Evolutionary conservation across 2,113 vertebrate genomes (phyloP).

Genomic region (Tinamus guttatus): DNA sequence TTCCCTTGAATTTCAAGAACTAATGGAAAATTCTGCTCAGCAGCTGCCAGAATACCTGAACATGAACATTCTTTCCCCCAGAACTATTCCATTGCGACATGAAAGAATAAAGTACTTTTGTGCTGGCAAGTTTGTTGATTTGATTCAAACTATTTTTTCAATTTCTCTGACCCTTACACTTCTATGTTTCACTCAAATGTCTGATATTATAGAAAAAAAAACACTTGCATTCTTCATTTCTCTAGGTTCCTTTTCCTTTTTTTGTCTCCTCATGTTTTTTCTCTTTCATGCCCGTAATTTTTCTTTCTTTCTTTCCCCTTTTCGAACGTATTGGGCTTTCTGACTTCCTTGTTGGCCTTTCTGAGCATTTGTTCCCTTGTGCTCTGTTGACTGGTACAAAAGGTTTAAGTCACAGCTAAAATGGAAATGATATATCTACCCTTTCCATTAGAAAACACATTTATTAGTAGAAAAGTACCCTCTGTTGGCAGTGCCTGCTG

Average conservation of each 20-base stretch:
- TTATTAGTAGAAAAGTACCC: not conserved
- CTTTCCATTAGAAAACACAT: not conserved
- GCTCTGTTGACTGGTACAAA: not conserved
- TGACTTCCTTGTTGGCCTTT: not conserved
- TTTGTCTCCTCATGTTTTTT: not conserved
- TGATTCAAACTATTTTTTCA: not conserved
- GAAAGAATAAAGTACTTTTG: not conserved
- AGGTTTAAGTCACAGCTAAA: conserved; percentile 9
- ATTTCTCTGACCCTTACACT: not conserved
- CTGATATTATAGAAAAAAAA: not conserved
- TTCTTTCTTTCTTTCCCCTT: not conserved
- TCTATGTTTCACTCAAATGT: not conserved
- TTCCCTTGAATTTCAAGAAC: not conserved
- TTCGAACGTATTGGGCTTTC: not conserved
- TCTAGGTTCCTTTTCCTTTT: not conserved
- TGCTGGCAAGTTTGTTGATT: not conserved
- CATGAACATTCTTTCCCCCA: not conserved
- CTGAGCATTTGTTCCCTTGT: not conserved
- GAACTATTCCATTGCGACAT: not conserved
- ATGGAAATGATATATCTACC: not conserved
- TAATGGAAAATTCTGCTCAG: not conserved
- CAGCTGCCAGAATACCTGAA: not conserved
- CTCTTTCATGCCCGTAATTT: not conserved
- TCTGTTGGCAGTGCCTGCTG: not conserved
- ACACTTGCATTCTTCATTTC: not conserved